Base-by-base conservation (phyloP, 2,113 vertebrate species). In the Ctenomys sociabilis region DNA sequence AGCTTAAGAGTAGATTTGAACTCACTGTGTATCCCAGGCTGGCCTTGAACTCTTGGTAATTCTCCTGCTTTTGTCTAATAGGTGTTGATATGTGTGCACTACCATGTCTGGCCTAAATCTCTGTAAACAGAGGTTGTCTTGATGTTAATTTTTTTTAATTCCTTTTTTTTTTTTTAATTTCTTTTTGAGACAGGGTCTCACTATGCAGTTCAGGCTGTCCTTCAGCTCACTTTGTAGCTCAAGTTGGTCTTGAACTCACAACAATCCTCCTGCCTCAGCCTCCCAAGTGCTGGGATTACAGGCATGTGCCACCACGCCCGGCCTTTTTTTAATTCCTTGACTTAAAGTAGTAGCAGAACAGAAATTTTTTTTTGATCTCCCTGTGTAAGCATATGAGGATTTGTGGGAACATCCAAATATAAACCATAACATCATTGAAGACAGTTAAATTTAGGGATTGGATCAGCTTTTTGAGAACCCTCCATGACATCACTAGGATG, bases 371-470 rank as follows among this genome's bases (percentile, higher is more conserved):
- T n/a, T n/a, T n/a, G 26, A 73, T 10, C 22, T 22, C 72, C 37
- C 22, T 73, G 10, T 75, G 14, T 45, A 26, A 43, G 22, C 73
- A 75, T 24, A 28, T 43, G 40, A 75, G 73, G 24, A 28, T 75
- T 75, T 75, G 73, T 75, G 73, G 40, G n/a, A 6, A 75, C 73
- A 75, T 45, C 73, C 73, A 75, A 40, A 43, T 75, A 30, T 49
- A 84, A 78, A 80, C 16, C 66, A 35, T 72, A 54, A 88, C 24
- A 80, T 90, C 90, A 78, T 75, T 95, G 57, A 40, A 40, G 63
- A 70, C 2, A 75, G 40, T n/a, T 80, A 81, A 88, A 94, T 77
- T 7, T 54, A 93, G 37, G 35, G 32, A 14, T 43, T 83, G 8
- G 2, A 8, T 82, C 94, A 68, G 1, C 43, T 87, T 96, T 83